Conservation (phyloP, 2,113 vertebrate genomes). For the Scalopus aquaticus region DNA sequence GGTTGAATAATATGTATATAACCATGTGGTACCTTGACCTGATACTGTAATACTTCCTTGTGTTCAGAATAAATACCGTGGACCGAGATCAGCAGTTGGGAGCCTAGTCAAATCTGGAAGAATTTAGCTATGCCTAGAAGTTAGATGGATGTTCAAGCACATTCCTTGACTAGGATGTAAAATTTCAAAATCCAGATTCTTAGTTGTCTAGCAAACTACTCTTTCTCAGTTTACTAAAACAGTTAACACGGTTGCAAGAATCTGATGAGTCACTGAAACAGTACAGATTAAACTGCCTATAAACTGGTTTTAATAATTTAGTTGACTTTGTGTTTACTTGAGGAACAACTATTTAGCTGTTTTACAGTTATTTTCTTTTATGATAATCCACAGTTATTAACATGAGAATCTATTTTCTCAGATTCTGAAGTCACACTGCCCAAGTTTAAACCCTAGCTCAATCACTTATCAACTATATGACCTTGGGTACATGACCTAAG, state of each 20-base stretch:
- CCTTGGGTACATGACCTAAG: neutral
- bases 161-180: neutral
- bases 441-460: conserved; percentile 12
- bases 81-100: neutral
- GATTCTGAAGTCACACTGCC: neutral
- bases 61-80: neutral
- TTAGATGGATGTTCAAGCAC: neutral
- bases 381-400: neutral
- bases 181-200: conserved; percentile 33
- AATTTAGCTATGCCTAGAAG: conserved; percentile 12
- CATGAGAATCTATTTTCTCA: neutral
- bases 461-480: neutral
- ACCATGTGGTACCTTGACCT: neutral
- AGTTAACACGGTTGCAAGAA: neutral
- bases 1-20: neutral
- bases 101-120: neutral
- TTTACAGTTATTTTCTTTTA: conserved; percentile 18
- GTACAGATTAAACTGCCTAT: neutral
- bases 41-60: neutral
- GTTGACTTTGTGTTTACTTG: conserved; percentile 19
- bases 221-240: conserved; percentile 23
- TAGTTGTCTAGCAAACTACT: neutral
- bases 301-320: neutral
- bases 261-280: neutral
- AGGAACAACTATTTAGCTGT: neutral